Evolutionary conservation across 2,888 invertebrate species (phyloP), one percentile per base, ranked within the genome.

Genomic region (Mechanitis mazaeus): DNA sequence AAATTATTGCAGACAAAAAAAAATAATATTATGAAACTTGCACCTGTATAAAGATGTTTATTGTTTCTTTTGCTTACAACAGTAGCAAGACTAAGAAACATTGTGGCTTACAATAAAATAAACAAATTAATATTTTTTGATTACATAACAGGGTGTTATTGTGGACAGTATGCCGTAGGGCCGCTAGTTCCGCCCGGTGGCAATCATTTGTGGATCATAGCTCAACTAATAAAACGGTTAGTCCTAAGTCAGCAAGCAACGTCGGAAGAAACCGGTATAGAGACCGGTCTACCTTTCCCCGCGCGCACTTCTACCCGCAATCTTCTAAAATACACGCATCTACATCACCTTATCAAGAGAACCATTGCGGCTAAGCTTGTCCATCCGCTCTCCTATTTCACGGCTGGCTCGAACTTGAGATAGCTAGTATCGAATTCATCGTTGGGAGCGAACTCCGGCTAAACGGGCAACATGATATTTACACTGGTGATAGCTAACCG

Each of bases 221-320:
- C 84, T 83, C 78, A 78, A 81, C 85, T 87, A 87, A 85, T 88
- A 87, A 88, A 89, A 90, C 90, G 84, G 87, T 88, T 86, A 85
- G 84, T 83, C 83, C 84, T 85, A 84, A 73, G 72, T 71, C 67
- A 81, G 79, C 77, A 77, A 73, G 72, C 81, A 80, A 81, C 79
- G 84, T 79, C 75, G 84, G 83, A 75, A 79, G 78, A 84, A 89
- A 90, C 88, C 89, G 88, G 90, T 89, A 84, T 78, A 79, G 73
- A 70, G 83, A 88, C 89, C 89, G 87, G 89, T 87, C 86, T 64
- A 63, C 66, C 64, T 62, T 65, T 67, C 72, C 74, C 86, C 87
- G 83, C 85, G 81, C 84, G 59, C 66, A 56, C 65, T 59, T 59
- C 68, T 70, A 71, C 71, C 75, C 76, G 75, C 76, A 72, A 78